A percentile compares a stretch with the other conserved stretches of the same genome.
These are phyloP conservation scores for Calliphora vicina DNA, from an alignment of 1,140 invertebrate species.

Conservation along the genomic window DNA sequence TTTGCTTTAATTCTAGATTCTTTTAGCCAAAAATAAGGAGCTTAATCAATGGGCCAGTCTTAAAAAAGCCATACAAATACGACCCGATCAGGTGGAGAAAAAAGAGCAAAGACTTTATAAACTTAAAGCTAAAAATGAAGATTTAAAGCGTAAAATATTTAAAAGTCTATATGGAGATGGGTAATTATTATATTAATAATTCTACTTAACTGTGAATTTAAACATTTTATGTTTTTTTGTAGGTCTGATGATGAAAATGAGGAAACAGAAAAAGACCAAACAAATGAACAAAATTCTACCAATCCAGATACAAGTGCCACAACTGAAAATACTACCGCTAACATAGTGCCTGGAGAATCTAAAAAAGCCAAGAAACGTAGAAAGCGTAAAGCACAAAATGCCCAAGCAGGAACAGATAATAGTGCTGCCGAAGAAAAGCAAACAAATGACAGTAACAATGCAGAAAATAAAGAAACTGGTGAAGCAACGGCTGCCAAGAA, in stretches of 20 bases:
- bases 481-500: not conserved
- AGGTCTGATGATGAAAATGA: slow-evolving; percentile 56
- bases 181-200: slow-evolving; percentile 44
- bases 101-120: slow-evolving; percentile 81
- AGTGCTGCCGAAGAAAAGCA: not conserved
- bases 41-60: slow-evolving; percentile 94
- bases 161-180: slow-evolving; percentile 77
- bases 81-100: slow-evolving; percentile 79
- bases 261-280: not conserved
- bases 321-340: not conserved
- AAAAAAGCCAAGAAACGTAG: slow-evolving; percentile 36
- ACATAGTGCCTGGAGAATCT: not conserved
- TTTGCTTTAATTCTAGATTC: slow-evolving; percentile 72
- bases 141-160: slow-evolving; percentile 84
- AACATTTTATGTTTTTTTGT: slow-evolving; percentile 4
- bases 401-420: not conserved
- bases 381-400: slow-evolving; percentile 36
- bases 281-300: not conserved
- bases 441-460: not conserved
- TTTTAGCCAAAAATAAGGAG: slow-evolving; percentile 89
- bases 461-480: not conserved
- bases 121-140: slow-evolving; percentile 76
- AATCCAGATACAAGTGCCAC: not conserved
- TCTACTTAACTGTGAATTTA: slow-evolving; percentile 37
- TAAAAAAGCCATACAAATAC: slow-evolving; percentile 86